Conservation (phyloP, 2,797 vertebrate genomes). For the Stomatorhinus walkeri region DNA sequence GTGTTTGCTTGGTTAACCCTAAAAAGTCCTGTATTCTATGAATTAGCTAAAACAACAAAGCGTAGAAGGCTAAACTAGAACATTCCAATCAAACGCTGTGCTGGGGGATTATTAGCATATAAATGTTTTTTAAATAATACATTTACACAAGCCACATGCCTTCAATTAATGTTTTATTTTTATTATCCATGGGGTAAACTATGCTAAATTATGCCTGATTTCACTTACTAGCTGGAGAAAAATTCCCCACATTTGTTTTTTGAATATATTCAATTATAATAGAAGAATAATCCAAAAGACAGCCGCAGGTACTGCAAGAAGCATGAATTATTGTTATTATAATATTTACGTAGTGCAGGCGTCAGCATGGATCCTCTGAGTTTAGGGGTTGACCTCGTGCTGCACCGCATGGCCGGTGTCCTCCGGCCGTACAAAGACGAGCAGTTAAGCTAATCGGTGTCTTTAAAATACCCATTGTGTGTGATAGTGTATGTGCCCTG, state of each 20-base stretch:
- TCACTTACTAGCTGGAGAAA: background rate
- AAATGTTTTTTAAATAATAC: background rate
- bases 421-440: background rate
- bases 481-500: background rate
- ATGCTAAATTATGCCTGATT: background rate
- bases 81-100: background rate
- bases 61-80: background rate
- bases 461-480: background rate
- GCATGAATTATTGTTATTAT: background rate
- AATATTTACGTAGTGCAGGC: background rate
- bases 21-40: background rate
- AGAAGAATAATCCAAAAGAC: background rate
- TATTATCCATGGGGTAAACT: background rate
- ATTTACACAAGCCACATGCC: background rate
- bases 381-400: background rate
- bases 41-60: background rate
- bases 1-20: background rate
- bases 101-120: background rate
- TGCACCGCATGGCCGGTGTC: background rate
- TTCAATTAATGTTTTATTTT: background rate
- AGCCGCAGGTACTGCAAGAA: background rate
- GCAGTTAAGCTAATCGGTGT: background rate
- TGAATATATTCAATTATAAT: background rate
- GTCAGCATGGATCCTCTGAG: background rate
- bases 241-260: background rate